Base-by-base conservation (phyloP, 2,888 invertebrate genomes). In the Eudasyphora cyanicolor region DNA sequence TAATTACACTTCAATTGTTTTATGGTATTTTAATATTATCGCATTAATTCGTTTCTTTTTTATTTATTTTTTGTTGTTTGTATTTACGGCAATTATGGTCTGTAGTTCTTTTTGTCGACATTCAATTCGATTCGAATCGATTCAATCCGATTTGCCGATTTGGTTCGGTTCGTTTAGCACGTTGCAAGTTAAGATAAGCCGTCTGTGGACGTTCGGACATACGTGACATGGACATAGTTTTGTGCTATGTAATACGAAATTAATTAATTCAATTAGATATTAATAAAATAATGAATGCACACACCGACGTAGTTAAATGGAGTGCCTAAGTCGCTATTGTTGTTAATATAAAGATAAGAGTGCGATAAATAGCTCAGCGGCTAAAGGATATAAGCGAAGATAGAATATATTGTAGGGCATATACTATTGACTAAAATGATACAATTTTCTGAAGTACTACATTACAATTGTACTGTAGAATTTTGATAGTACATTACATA, bases 1-100 rank as follows among this genome's bases (percentile, higher is more conserved):
- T 67, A 73, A 71, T 71, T 82, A 45, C 62, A 64, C 57, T 79
- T 82, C 29, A 71, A 62, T 57, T 70, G 74, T 79, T 74, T 62
- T 62, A 35, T 38, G 64, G 21, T 8, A 38, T 64, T 38, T 64
- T 38, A 64, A 64, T 64, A 35, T 35, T 38, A 70, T 70, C 32
- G 70, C 49, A 70, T 70, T 70, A 51, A 70, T 70, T 45, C 19
- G 24, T 0, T 6, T 21, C 14, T 45, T n/a, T 45, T 12, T 21
- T 7, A 2, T 42, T 42, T 17, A 45, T 2, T 17, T 42, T 17
- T n/a, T 38, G 17, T 49, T 42, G 0, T 42, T 69, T 49, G 45
- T 17, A 4, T 67, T 32, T 67, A 35, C 42, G 27, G 14, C 45
- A n/a, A n/a, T n/a, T n/a, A n/a, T n/a, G n/a, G n/a, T n/a, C n/a